phyloP scores from a whole-genome alignment of 2,797 vertebrate genomes.

The Semaprochilodus insignis region DNA sequence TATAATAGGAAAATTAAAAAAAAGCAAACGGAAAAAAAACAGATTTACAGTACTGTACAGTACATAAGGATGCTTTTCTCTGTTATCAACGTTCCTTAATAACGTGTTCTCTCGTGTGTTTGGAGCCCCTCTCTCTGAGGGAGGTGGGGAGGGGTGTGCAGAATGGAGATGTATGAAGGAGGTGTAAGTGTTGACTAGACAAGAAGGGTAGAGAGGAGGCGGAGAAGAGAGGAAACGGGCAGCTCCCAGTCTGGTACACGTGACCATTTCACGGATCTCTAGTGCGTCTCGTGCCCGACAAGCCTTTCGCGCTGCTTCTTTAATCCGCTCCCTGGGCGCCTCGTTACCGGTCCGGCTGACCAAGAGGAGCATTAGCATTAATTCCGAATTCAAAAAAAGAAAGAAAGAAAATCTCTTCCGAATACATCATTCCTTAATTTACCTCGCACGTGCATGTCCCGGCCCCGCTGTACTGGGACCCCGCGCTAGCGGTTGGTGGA shows the following conservation, averaged over 20 bases:
- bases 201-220: conserved; percentile 40
- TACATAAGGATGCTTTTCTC: neutral
- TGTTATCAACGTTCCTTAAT: neutral
- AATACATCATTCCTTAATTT: conserved; percentile 93
- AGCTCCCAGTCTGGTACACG: conserved; percentile 75
- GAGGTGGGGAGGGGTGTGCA: conserved; percentile 18
- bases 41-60: neutral
- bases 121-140: neutral
- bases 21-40: neutral
- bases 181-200: conserved; percentile 59
- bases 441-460: conserved; percentile 81
- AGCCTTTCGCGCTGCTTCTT: conserved; percentile 49
- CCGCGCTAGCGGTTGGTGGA: conserved; percentile 71
- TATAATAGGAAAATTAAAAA: neutral
- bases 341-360: conserved; percentile 91
- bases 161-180: conserved; percentile 43
- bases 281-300: conserved; percentile 57
- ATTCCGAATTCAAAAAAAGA: conserved; percentile 88
- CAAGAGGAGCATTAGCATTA: conserved; percentile 84
- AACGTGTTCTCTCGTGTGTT: conserved; percentile 1
- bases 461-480: conserved; percentile 69
- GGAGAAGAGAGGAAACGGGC: conserved; percentile 57
- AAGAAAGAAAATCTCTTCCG: conserved; percentile 71
- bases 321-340: conserved; percentile 95
- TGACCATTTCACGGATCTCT: conserved; percentile 79